A percentile compares a stretch with the other conserved stretches of the same genome.
Conservation (phyloP, 2,797 vertebrate genomes). For the Falco berigora region DNA sequence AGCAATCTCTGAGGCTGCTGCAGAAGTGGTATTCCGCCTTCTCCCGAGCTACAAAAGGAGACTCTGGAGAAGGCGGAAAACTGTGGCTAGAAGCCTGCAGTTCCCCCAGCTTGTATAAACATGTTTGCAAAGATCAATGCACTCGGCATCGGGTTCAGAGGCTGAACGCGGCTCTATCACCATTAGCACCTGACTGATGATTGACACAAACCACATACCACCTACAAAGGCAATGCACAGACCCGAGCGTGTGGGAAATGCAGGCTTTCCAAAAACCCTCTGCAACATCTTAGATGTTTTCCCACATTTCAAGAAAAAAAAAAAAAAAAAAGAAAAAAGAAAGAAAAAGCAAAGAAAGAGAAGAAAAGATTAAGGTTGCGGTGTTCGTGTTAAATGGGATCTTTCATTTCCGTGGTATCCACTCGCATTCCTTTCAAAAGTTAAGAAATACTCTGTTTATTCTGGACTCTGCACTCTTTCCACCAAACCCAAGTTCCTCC, state of each 20-base stretch:
- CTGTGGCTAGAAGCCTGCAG: background rate
- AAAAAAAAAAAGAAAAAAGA: no score
- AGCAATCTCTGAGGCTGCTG: background rate
- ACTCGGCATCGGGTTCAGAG: background rate
- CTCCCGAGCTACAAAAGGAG: background rate
- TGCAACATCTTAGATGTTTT: slow-evolving; percentile 3
- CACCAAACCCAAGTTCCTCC: background rate
- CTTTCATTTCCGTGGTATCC: background rate
- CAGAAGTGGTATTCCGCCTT: background rate
- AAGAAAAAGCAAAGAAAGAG: background rate
- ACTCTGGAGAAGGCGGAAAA: background rate
- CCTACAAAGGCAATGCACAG: slow-evolving; percentile 16
- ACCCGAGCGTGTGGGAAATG: background rate
- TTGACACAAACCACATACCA: slow-evolving; percentile 55
- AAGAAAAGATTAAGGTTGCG: background rate
- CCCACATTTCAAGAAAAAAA: background rate
- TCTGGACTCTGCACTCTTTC: background rate
- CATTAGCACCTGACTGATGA: slow-evolving; percentile 45
- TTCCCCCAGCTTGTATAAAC: slow-evolving; percentile 9
- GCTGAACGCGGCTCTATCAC: background rate
- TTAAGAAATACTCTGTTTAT: background rate
- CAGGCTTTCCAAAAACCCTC: slow-evolving; percentile 16
- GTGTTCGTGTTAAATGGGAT: background rate
- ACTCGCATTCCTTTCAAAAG: background rate
- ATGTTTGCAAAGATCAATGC: background rate